Conservation (phyloP, 2,113 vertebrate genomes). For the Aix galericulata region DNA sequence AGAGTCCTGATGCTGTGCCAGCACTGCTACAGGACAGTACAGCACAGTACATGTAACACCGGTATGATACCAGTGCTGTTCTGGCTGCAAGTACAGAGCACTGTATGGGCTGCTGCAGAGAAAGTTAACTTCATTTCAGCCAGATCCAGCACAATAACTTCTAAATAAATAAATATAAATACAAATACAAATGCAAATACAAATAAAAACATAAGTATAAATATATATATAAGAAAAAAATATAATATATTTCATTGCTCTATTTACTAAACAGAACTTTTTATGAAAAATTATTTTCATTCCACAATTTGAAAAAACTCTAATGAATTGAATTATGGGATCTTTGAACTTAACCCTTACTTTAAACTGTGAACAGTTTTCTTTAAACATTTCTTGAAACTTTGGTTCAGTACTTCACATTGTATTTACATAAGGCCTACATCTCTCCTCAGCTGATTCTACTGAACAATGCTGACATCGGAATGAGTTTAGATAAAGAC, state of each 20-base stretch:
- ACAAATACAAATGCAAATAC: no score
- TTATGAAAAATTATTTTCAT: neutral
- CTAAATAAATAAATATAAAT: no score
- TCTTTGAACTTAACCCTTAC: neutral
- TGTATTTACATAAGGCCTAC: neutral
- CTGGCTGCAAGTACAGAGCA: no score
- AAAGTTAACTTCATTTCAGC: no score
- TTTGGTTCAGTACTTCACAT: neutral
- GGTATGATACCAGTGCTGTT: no score
- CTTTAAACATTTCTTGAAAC: neutral
- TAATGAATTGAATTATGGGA: neutral
- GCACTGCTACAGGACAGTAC: no score
- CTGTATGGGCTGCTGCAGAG: no score
- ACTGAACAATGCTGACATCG: accelerated
- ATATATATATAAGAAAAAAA: no score
- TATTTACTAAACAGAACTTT: neutral
- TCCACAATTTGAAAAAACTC: neutral
- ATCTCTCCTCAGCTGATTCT: neutral
- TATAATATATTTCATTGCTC: neutral
- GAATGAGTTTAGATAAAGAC: neutral
- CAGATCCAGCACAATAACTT: no score
- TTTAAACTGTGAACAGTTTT: neutral
- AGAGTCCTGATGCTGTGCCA: no score
- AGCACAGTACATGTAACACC: no score
- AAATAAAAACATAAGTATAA: no score